Evolutionary conservation across 2,797 vertebrate species (phyloP).

Genomic region (Poecilia gillii): DNA sequence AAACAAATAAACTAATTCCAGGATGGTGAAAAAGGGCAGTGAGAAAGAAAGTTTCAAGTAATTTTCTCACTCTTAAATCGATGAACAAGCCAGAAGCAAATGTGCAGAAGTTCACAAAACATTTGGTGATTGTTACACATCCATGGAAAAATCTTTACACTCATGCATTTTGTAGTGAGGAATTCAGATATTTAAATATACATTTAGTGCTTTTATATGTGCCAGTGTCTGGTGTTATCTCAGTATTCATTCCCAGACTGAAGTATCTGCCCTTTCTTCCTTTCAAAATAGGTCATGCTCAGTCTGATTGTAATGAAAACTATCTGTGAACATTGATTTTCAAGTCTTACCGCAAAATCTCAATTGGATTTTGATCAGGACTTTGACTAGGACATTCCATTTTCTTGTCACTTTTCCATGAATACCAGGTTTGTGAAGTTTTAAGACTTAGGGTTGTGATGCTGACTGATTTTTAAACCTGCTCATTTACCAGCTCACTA

Average conservation of each 20-base stretch:
- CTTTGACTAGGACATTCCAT: neutral
- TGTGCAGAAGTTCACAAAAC: constrained; percentile 12
- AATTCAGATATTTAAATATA: neutral
- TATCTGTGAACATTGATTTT: neutral
- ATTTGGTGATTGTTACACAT: neutral
- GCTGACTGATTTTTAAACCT: neutral
- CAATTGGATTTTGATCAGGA: neutral
- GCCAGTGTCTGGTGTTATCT: neutral
- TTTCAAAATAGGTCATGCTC: neutral
- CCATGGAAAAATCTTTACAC: neutral
- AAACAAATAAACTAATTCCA: constrained; percentile 73
- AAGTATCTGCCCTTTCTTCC: neutral
- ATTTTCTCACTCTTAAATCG: constrained; percentile 9
- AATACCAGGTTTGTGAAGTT: neutral
- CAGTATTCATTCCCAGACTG: neutral
- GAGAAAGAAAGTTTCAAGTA: constrained; percentile 60
- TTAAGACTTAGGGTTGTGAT: neutral
- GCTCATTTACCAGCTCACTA: neutral
- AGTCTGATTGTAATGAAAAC: neutral
- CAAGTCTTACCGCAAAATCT: neutral
- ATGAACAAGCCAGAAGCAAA: constrained; percentile 32
- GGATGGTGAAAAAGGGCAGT: constrained; percentile 61
- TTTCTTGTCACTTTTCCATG: neutral
- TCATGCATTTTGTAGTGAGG: neutral
- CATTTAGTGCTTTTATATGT: neutral